These are phyloP conservation scores for Alouatta palliata DNA, from an alignment of 2,113 vertebrate species.

Conservation along the genomic window DNA sequence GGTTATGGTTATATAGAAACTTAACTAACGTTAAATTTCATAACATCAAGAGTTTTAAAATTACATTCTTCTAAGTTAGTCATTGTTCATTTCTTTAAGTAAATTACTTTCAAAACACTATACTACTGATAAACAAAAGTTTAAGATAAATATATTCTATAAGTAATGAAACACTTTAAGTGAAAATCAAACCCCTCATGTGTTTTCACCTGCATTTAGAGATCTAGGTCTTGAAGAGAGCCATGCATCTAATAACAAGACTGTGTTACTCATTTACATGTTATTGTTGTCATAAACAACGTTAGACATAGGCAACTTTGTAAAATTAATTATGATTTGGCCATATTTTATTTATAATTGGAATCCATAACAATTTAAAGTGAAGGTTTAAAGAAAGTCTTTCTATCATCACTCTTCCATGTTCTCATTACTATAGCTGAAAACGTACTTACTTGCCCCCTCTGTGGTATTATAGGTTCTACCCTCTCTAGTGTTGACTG, in stretches of 20 bases:
- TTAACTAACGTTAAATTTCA: neutral
- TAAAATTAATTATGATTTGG: slow-evolving; percentile 36
- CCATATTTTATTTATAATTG: slow-evolving; percentile 32
- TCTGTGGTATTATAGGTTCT: neutral
- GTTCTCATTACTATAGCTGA: neutral
- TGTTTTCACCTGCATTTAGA: neutral
- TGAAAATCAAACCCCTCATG: neutral
- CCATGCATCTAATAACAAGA: neutral
- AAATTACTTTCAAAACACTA: slow-evolving; percentile 30
- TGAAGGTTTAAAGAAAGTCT: neutral
- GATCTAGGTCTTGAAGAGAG: neutral
- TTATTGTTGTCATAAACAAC: neutral
- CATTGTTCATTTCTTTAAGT: slow-evolving; percentile 2
- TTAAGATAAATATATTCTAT: slow-evolving; percentile 20
- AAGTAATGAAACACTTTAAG: slow-evolving; percentile 17
- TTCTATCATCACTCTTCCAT: neutral
- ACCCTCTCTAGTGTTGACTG: neutral
- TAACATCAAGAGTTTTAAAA: slow-evolving; percentile 25
- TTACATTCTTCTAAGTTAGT: neutral
- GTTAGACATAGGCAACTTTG: neutral
- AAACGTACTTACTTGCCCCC: neutral
- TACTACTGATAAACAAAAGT: neutral
- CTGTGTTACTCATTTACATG: neutral
- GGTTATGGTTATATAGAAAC: slow-evolving; percentile 12
- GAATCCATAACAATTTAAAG: neutral